These are phyloP conservation scores for Coecobrya sp. DNA, from an alignment of 2,888 invertebrate species.

Conservation along the genomic window DNA sequence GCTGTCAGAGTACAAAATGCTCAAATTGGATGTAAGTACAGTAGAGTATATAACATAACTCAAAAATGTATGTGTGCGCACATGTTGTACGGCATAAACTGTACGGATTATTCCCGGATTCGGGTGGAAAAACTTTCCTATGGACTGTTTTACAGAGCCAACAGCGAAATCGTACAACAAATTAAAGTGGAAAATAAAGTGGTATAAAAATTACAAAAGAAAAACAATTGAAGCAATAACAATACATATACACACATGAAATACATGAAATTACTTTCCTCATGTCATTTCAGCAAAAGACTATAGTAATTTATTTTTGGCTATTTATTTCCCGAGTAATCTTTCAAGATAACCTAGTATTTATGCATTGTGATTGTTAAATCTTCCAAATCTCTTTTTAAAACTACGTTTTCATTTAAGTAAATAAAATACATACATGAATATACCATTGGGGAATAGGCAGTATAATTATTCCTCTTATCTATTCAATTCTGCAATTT, in stretches of 20 bases:
- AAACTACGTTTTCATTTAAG: not conserved
- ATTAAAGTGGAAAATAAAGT: constrained; percentile 11
- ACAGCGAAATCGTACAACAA: not conserved
- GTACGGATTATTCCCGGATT: constrained; percentile 25
- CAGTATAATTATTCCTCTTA: constrained; percentile 54
- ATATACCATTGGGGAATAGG: not conserved
- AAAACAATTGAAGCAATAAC: constrained; percentile 33
- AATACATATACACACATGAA: not conserved
- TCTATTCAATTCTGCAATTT: constrained; percentile 52
- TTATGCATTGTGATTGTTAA: constrained; percentile 59
- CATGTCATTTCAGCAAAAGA: constrained; percentile 29
- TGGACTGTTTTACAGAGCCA: not conserved
- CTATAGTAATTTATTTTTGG: constrained; percentile 55
- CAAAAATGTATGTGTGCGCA: constrained; percentile 3
- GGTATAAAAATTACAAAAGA: not conserved
- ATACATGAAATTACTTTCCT: constrained; percentile 44
- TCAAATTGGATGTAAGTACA: constrained; percentile 54
- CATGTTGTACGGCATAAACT: not conserved
- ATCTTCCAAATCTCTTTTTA: constrained; percentile 44
- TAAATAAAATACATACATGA: not conserved
- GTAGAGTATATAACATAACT: not conserved
- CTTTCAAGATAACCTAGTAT: constrained; percentile 46
- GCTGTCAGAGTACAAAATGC: constrained; percentile 40
- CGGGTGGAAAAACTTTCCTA: constrained; percentile 18
- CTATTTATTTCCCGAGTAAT: constrained; percentile 43